phyloP scores from a whole-genome alignment of 2,888 invertebrate genomes.

The Sympetrum striolatum region DNA sequence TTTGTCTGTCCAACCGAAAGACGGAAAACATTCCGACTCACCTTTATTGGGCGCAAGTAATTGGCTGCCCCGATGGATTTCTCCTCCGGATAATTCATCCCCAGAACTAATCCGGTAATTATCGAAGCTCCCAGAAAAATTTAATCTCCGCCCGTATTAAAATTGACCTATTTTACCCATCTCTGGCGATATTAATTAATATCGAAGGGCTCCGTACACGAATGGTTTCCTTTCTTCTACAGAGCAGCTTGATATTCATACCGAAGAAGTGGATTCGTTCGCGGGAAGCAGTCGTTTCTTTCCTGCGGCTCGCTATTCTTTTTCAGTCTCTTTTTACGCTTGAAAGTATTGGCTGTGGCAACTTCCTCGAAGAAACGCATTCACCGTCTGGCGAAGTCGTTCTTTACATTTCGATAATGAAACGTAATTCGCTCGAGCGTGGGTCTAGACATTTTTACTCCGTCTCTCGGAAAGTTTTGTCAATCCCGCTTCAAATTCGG shows the following conservation, averaged over 20 bases:
- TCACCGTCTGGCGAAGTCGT: not conserved
- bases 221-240: not conserved
- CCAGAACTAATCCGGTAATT: not conserved
- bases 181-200: not conserved
- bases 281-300: not conserved
- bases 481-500: too few relatives aligned
- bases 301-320: not conserved
- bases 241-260: not conserved
- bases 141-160: not conserved
- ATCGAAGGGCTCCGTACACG: not conserved
- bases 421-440: too few relatives aligned
- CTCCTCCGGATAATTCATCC: not conserved
- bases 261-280: not conserved
- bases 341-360: not conserved
- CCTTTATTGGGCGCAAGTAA: too few relatives aligned
- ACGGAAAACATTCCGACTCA: too few relatives aligned
- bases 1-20: not conserved
- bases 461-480: too few relatives aligned
- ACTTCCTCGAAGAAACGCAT: not conserved
- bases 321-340: not conserved
- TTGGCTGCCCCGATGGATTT: not conserved
- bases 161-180: not conserved
- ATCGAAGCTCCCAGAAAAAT: not conserved
- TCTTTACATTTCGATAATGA: too few relatives aligned
- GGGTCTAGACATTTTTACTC: too few relatives aligned